These are phyloP conservation scores for Mamestra configurata DNA, from an alignment of 1,140 invertebrate genomes.

Conservation along the genomic window DNA sequence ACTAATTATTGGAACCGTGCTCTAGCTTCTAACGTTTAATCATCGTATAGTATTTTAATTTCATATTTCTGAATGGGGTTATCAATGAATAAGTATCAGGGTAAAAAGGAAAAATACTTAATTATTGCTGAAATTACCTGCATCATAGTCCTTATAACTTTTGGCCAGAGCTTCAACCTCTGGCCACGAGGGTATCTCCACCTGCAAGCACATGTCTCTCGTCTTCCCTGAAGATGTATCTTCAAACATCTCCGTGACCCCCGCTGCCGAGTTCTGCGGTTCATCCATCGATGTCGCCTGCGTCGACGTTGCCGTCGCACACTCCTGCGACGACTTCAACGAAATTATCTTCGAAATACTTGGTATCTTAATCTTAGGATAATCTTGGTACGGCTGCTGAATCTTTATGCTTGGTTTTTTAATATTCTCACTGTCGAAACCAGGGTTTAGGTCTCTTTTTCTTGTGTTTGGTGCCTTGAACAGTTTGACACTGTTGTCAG, in stretches of 20 bases:
- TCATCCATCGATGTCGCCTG: slow-evolving; percentile 85
- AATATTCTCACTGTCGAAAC: slow-evolving; percentile 82
- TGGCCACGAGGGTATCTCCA: slow-evolving; percentile 68
- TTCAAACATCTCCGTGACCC: slow-evolving; percentile 58
- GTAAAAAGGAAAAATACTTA: background rate
- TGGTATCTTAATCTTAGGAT: slow-evolving; percentile 82
- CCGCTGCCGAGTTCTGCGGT: slow-evolving; percentile 76
- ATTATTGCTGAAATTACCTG: slow-evolving; percentile 63
- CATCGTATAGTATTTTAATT: no score
- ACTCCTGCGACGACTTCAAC: slow-evolving; percentile 72
- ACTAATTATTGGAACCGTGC: no score
- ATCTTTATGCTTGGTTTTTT: slow-evolving; percentile 60
- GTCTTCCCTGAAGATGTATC: slow-evolving; percentile 55
- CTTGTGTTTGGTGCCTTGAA: slow-evolving; percentile 76
- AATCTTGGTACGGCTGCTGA: slow-evolving; percentile 60
- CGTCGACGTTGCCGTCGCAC: slow-evolving; percentile 57
- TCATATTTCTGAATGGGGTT: no score
- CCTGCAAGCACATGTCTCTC: slow-evolving; percentile 66
- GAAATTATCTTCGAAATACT: slow-evolving; percentile 84
- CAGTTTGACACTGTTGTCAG: slow-evolving; percentile 82
- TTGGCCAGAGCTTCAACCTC: slow-evolving; percentile 69
- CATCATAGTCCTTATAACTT: slow-evolving; percentile 74
- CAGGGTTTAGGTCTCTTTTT: slow-evolving; percentile 76
- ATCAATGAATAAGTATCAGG: no score
- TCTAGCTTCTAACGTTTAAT: no score